Base-by-base conservation (phyloP, 2,113 vertebrate genomes). In the Nycticryphes semicollaris region DNA sequence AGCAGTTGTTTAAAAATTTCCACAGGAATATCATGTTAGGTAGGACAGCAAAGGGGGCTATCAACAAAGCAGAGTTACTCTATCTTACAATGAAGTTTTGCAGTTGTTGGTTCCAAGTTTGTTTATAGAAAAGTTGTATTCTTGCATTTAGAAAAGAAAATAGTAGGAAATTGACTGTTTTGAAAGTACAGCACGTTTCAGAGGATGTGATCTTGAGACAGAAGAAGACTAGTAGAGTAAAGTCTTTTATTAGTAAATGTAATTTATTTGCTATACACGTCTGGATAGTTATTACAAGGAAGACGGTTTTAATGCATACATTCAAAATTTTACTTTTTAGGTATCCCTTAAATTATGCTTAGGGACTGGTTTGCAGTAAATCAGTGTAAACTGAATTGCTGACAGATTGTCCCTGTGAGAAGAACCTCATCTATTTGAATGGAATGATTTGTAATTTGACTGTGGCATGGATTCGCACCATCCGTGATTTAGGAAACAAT, bases 21-120 rank as follows among this genome's bases (percentile, higher is more conserved):
- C 7, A 51, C 17, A 48, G 64, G 20, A 47, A 16, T 77, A 24
- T 56, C 9, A 5, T 31, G 51, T 13, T 73, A 39, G 54, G 33
- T 37, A 39, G 30, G 60, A 50, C 24, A 73, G 43, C 14, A 56
- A 20, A 64, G 39, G 28, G 80, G 15, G 7, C 19, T 75, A 0
- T 31, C 2, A 0, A 53, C n/a, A 67, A 79, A 75, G 19, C 47
- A 75, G 25, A 39, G 11, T 82, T 1, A 1, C 9, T 70, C 3
- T 50, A 0, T 68, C 2, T 11, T 60, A 9, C 31, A 31, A 31
- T 67, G 41, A 64, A 45, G 10, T 39, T 93, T 63, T 91, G 54
- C 27, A 67, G 2, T 39, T 67, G 9, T 35, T 69, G 31, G 8
- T 70, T 92, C 24, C n/a, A 50, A 1, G 5, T 70, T 48, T 14